Evolutionary conservation across 2,888 invertebrate genomes (phyloP).

Genomic region (Zeuzera pyrina): DNA sequence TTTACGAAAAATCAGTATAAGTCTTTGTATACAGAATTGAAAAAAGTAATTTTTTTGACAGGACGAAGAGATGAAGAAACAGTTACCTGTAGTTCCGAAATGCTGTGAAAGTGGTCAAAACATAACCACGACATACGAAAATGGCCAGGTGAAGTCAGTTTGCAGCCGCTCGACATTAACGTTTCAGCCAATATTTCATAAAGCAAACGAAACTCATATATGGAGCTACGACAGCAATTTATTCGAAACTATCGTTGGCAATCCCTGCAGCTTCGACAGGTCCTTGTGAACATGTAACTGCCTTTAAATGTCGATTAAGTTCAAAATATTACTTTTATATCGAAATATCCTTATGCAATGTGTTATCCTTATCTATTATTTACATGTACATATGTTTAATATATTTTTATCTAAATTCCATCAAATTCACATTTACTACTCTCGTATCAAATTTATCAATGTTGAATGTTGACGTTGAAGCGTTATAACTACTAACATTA

Average conservation of each 20-base stretch:
- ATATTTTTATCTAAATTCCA: too few species aligned
- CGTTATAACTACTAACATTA: too few species aligned
- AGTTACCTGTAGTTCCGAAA: conserved; percentile 61
- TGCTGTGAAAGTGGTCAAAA: conserved; percentile 69
- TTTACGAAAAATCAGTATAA: too few species aligned
- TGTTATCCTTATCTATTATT: too few species aligned
- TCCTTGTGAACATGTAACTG: conserved; percentile 23
- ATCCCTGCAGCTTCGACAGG: conserved; percentile 71
- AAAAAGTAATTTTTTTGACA: conserved; percentile 22
- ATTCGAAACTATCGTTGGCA: conserved; percentile 71
- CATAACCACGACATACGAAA: conserved; percentile 36
- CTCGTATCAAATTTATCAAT: too few species aligned
- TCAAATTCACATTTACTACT: too few species aligned
- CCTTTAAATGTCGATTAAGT: conserved; percentile 4
- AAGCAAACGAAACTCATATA: conserved; percentile 64
- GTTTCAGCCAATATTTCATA: conserved; percentile 69
- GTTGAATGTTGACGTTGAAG: too few species aligned
- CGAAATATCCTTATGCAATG: conserved; percentile 1
- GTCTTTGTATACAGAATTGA: too few species aligned
- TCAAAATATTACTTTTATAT: conserved; percentile 2
- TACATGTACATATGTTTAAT: too few species aligned
- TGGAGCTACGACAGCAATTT: conserved; percentile 54
- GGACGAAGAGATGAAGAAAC: conserved; percentile 49
- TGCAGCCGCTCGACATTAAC: conserved; percentile 45
- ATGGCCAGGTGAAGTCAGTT: conserved; percentile 37